A percentile compares a stretch with the other conserved stretches of the same genome.
Evolutionary conservation across 2,113 vertebrate species (phyloP).

Genomic region (Malaclemys terrapin): DNA sequence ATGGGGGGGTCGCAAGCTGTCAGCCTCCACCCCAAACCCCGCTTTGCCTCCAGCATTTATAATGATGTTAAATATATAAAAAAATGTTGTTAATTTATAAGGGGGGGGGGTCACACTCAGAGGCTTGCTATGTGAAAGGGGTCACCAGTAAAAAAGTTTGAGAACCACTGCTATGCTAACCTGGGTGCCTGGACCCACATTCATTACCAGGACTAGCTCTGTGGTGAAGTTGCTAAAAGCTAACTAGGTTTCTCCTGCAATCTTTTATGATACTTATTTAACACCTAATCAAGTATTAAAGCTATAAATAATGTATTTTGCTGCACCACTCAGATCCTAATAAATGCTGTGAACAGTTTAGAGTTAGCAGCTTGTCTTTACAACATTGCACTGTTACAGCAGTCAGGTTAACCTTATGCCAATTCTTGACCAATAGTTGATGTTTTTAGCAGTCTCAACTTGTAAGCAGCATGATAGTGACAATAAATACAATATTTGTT

Average conservation of each 20-base stretch:
- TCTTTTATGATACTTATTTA: conserved; percentile 61
- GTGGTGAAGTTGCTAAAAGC: conserved; percentile 7
- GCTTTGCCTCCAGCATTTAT: too few species aligned
- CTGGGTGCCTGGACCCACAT: neutral
- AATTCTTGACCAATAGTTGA: conserved; percentile 28
- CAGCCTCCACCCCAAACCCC: too few species aligned
- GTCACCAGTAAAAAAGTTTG: too few species aligned
- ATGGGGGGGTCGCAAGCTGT: too few species aligned
- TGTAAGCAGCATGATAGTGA: conserved; percentile 11
- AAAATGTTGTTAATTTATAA: too few species aligned
- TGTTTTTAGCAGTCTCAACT: conserved; percentile 28
- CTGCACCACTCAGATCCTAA: conserved; percentile 50
- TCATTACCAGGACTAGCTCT: neutral
- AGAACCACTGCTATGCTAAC: neutral
- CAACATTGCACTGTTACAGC: neutral
- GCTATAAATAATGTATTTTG: conserved; percentile 60
- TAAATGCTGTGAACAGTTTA: conserved; percentile 53
- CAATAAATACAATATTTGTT: neutral
- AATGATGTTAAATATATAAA: too few species aligned
- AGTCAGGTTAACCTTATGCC: conserved; percentile 33
- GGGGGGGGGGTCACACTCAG: too few species aligned
- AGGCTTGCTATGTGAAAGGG: too few species aligned
- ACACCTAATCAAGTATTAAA: conserved; percentile 38
- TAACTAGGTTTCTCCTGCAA: conserved; percentile 51
- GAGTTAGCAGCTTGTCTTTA: conserved; percentile 39